Percentiles rank a stretch among this genome's conserved stretches.
Conservation (phyloP, 2,113 vertebrate genomes). For the Anoura caudifer region DNA sequence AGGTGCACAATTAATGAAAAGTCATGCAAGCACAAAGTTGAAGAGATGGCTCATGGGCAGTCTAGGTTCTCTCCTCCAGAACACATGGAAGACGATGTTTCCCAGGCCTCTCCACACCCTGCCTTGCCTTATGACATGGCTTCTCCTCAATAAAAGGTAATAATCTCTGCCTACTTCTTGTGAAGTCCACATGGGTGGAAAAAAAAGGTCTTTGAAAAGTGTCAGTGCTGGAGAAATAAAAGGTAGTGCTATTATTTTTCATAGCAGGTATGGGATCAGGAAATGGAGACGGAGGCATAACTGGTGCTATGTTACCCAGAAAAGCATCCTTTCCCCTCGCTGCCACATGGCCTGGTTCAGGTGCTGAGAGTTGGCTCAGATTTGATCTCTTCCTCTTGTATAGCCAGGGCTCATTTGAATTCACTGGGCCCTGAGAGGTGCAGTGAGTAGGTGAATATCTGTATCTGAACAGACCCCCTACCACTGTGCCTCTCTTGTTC, state of each 20-base stretch:
- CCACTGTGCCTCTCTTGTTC: neutral
- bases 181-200: neutral
- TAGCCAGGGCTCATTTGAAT: neutral
- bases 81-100: neutral
- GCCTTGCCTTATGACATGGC: neutral
- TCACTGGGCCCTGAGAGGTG: neutral
- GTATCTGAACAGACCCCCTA: neutral
- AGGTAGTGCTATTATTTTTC: neutral
- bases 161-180: neutral
- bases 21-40: neutral
- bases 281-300: neutral
- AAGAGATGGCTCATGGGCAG: neutral
- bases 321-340: neutral
- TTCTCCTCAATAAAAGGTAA: neutral
- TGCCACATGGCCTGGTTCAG: neutral
- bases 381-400: neutral
- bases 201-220: neutral
- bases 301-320: neutral
- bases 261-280: neutral
- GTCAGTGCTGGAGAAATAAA: neutral
- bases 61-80: neutral
- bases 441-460: neutral
- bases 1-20: neutral
- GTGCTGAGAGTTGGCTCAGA: neutral
- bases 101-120: neutral